Evolutionary conservation across 30 jellyfish, hydroid and myxozoan species (phyloP), one percentile per base, ranked within the genome.

Genomic region (Aurelia coerulea): DNA sequence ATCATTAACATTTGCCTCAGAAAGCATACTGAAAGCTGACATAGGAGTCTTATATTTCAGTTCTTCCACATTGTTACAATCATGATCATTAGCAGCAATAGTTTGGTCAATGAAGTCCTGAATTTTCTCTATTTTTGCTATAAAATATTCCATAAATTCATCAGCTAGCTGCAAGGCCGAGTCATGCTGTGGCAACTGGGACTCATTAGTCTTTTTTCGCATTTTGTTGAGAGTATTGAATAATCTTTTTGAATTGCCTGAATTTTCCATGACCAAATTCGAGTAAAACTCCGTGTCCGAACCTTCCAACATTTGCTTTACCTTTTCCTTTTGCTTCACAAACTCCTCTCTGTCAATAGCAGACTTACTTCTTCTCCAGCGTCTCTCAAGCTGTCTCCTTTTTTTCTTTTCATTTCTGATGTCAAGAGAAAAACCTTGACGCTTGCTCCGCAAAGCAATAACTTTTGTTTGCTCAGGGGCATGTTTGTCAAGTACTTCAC

Each of bases 131-230:
- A 81, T 29, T 39, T 81, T 81, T 68, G 23, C 84, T 7, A 37
- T 16, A 81, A 70, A 81, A 8, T 16, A 81, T 19, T 81, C 91
- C 59, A 68, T 68, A 51, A 67, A 67, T 68, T 70, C 84, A 37
- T 68, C 84, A 17, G 91, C 91, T 49, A 81, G 85, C 75, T 81
- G 84, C 62, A 81, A 52, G 39, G 88, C 80, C 54, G 92, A 83
- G 70, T 83, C 88, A 83, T 71, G 87, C 42, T 23, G 67, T 72
- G 79, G 87, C 72, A 70, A 60, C 33, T 34, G 79, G 80, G 79
- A 41, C 65, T 81, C 76, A 11, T n/a, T 50, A 39, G 70, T 83
- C 77, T 53, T 53, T 51, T 37, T 54, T 31, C 70, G 73, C 70
- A 83, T 70, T 32, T 72, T 70, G 80, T 71, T 70, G 64, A 70